A percentile compares a stretch with the other conserved stretches of the same genome.
phyloP scores from a whole-genome alignment of 2,113 vertebrate species.

The Myotis lucifugus region DNA sequence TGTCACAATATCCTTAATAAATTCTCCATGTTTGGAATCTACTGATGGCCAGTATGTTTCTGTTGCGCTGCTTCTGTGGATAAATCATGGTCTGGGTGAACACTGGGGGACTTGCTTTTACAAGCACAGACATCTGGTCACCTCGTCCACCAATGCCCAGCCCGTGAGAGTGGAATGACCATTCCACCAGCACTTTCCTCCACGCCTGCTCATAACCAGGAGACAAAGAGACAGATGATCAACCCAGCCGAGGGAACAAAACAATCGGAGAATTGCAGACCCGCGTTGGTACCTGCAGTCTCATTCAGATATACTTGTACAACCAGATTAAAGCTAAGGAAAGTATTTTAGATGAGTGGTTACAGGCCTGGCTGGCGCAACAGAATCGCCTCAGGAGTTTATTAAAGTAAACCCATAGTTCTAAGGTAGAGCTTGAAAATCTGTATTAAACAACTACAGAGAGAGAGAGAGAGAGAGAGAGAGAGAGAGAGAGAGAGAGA shows the following conservation, averaged over 20 bases:
- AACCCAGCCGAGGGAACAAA: not conserved
- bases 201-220: not conserved
- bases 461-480: no score
- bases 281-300: no score
- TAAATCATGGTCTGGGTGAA: not conserved
- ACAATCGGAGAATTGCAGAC: not conserved
- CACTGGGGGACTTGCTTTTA: not conserved
- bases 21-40: not conserved
- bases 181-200: not conserved
- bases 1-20: not conserved
- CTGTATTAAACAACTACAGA: not conserved
- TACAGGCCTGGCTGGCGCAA: not conserved
- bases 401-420: not conserved
- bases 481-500: accelerated
- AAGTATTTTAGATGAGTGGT: not conserved
- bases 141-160: not conserved
- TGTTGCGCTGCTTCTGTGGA: not conserved
- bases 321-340: not conserved
- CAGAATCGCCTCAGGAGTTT: not conserved
- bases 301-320: not conserved
- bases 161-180: not conserved
- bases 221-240: not conserved
- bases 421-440: not conserved
- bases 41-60: not conserved
- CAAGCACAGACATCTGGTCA: not conserved